Evolutionary conservation across 1,140 invertebrate species (phyloP).

Genomic region (Meloidogyne exigua): DNA sequence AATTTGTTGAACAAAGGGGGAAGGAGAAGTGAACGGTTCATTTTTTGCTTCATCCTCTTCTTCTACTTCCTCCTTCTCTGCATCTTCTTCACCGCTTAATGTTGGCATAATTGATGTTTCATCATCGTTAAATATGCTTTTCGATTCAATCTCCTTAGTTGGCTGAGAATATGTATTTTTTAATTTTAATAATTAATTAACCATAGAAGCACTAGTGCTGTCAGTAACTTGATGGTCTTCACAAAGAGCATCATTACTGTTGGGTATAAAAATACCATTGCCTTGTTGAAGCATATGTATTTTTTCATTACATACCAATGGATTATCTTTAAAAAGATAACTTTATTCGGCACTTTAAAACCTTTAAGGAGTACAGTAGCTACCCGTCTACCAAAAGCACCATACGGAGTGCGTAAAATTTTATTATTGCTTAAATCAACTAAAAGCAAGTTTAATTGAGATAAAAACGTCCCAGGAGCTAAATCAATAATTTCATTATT

Average conservation of each 20-base stretch:
- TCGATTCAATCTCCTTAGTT: not conserved
- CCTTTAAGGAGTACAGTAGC: conserved; percentile 60
- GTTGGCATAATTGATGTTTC: not conserved
- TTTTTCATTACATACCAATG: conserved; percentile 58
- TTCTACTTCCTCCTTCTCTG: no score
- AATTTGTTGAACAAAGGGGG: not conserved
- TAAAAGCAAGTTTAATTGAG: conserved; percentile 56
- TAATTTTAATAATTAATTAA: not conserved
- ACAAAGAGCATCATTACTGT: conserved; percentile 54
- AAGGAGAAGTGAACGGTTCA: not conserved
- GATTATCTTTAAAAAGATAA: conserved; percentile 54
- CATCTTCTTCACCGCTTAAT: not conserved
- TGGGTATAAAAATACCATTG: conserved; percentile 53
- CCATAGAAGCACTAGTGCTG: not conserved
- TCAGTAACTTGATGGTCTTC: conserved; percentile 20
- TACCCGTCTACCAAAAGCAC: conserved; percentile 59
- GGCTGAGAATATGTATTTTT: not conserved
- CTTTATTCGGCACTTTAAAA: conserved; percentile 6
- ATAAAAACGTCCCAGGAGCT: conserved; percentile 55
- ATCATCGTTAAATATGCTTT: not conserved
- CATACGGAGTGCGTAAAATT: conserved; percentile 54
- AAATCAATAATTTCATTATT: conserved; percentile 60
- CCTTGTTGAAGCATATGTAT: conserved; percentile 63
- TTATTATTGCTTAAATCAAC: conserved; percentile 58
- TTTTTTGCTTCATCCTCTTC: not conserved